Conservation (phyloP, 2,888 invertebrate species). For the Steromphala cineraria region DNA sequence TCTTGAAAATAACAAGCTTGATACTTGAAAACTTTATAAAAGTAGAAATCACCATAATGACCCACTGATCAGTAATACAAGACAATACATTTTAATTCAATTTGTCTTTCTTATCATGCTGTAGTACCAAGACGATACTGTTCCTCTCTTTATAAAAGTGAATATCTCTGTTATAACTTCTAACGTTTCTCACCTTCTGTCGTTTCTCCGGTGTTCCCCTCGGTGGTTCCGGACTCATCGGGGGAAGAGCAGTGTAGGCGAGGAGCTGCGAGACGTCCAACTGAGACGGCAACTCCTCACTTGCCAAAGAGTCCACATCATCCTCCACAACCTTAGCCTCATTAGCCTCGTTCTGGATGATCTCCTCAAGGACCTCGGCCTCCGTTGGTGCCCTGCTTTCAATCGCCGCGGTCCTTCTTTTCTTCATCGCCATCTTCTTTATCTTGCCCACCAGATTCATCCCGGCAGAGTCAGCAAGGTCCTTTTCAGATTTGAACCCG, state of each 20-base stretch:
- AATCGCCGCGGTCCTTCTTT: neutral
- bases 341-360: conserved; percentile 7
- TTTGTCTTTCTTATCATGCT: no score
- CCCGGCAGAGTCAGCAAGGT: neutral
- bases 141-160: no score
- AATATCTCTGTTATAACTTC: no score
- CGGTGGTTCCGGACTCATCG: neutral
- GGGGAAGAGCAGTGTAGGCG: conserved; percentile 5
- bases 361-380: neutral
- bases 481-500: conserved; percentile 23
- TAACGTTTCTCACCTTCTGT: no score
- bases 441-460: conserved; percentile 26
- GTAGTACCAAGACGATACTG: no score
- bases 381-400: neutral
- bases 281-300: conserved; percentile 23
- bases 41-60: no score
- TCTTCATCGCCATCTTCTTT: conserved; percentile 28
- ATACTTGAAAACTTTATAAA: no score
- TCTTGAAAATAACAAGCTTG: no score
- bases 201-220: neutral
- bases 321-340: conserved; percentile 22
- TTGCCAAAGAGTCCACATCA: conserved; percentile 35
- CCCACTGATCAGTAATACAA: no score
- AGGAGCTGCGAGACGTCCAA: neutral
- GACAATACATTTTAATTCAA: no score